These are phyloP conservation scores for Illadopsis cleaveri DNA, from an alignment of 2,113 vertebrate species.

Conservation along the genomic window DNA sequence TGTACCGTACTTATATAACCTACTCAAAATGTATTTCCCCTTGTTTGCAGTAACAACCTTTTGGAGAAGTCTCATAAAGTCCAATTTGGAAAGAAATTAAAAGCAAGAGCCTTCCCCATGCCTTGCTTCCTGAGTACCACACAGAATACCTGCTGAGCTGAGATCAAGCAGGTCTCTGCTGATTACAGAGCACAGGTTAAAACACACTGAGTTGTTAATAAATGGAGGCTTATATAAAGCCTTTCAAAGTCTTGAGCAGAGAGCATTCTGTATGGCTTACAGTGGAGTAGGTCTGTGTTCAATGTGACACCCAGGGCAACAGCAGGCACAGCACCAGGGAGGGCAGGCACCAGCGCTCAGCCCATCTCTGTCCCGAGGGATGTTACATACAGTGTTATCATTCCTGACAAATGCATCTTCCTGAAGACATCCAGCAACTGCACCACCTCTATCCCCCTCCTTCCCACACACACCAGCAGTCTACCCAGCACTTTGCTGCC, in stretches of 20 bases:
- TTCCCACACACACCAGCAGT: background rate
- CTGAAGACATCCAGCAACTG: background rate
- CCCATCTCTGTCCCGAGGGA: background rate
- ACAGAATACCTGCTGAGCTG: slow-evolving; percentile 27
- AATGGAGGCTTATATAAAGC: background rate
- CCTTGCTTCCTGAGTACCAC: slow-evolving; percentile 25
- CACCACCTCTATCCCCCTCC: background rate
- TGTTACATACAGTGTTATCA: background rate
- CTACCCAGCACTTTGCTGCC: background rate
- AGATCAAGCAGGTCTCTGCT: slow-evolving; percentile 7
- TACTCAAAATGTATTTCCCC: slow-evolving; percentile 53
- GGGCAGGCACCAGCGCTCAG: background rate
- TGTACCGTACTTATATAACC: slow-evolving; percentile 31
- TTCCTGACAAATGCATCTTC: background rate
- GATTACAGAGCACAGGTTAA: background rate
- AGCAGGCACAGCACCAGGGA: background rate
- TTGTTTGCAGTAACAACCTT: slow-evolving; percentile 39
- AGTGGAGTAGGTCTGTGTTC: background rate
- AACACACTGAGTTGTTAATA: background rate
- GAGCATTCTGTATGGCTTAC: background rate
- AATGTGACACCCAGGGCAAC: background rate
- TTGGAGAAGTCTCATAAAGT: slow-evolving; percentile 41
- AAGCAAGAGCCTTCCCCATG: slow-evolving; percentile 26
- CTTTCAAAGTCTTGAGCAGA: background rate
- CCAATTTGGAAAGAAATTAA: slow-evolving; percentile 52